Percentiles rank a stretch among this genome's conserved stretches.
These are phyloP conservation scores for Helicoverpa assulta DNA, from an alignment of 2,888 invertebrate genomes.

Conservation along the genomic window DNA sequence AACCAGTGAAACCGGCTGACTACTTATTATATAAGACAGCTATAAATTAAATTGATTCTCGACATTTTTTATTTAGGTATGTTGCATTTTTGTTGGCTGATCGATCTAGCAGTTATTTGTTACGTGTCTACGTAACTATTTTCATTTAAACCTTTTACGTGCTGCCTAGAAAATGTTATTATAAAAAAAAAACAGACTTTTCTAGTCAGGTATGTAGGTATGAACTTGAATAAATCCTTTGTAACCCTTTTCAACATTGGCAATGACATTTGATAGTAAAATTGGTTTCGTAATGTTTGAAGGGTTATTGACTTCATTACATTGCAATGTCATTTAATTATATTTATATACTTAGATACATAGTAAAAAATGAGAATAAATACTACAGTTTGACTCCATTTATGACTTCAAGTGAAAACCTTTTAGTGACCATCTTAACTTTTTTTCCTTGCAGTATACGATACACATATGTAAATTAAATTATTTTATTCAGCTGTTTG, in stretches of 20 bases:
- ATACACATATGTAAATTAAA: constrained; percentile 65
- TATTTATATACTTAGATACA: neutral
- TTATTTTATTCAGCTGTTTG: constrained; percentile 57
- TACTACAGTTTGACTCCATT: no score
- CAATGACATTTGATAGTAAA: constrained; percentile 4
- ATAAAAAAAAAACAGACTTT: neutral
- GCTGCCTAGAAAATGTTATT: neutral
- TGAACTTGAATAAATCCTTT: constrained; percentile 3
- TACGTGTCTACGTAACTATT: no score
- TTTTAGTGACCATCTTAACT: no score
- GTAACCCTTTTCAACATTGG: constrained; percentile 1
- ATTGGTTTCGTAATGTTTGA: constrained; percentile 3
- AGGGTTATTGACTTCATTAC: constrained; percentile 17
- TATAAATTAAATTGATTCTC: no score
- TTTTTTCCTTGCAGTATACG: no score
- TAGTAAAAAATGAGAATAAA: no score
- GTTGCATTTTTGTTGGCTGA: no score
- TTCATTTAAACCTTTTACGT: neutral
- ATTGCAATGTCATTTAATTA: constrained; percentile 10
- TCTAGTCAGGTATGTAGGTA: neutral
- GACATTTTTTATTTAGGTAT: no score
- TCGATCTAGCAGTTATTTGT: no score
- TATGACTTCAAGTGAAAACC: no score
- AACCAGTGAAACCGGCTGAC: no score
- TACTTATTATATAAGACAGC: no score